These are phyloP conservation scores for Synergus japonicus DNA, from an alignment of 2,888 invertebrate genomes.

Conservation along the genomic window DNA sequence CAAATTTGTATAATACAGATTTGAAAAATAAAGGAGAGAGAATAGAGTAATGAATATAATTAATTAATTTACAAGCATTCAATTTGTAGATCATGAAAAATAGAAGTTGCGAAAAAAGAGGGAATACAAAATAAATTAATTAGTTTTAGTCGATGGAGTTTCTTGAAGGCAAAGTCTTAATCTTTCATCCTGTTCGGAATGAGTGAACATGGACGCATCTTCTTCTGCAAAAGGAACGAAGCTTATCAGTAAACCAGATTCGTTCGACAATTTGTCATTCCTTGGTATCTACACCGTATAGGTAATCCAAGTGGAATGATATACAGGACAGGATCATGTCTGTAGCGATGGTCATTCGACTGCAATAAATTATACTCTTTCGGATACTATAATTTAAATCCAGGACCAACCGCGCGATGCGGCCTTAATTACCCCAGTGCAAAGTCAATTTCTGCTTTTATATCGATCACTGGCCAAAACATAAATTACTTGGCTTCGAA, in stretches of 20 bases:
- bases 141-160: not conserved
- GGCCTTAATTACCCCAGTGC: conserved; percentile 57
- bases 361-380: conserved; percentile 49
- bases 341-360: conserved; percentile 46
- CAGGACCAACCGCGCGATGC: conserved; percentile 33
- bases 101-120: not conserved
- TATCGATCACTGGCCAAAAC: conserved; percentile 56
- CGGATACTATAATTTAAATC: conserved; percentile 8
- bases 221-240: conserved; percentile 11
- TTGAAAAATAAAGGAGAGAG: not conserved
- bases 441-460: conserved; percentile 45
- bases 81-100: not conserved
- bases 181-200: not conserved
- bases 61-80: not conserved
- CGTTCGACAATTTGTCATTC: conserved; percentile 34
- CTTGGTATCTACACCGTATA: conserved; percentile 32
- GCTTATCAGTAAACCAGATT: conserved; percentile 34
- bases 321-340: conserved; percentile 31
- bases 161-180: not conserved
- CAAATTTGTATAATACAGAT: not conserved
- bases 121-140: not conserved
- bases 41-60: not conserved
- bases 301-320: conserved; percentile 41
- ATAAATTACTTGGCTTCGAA: conserved; percentile 43
- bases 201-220: not conserved